Evolutionary conservation across 2,113 vertebrate genomes (phyloP).

Genomic region (Tonatia bakeri): DNA sequence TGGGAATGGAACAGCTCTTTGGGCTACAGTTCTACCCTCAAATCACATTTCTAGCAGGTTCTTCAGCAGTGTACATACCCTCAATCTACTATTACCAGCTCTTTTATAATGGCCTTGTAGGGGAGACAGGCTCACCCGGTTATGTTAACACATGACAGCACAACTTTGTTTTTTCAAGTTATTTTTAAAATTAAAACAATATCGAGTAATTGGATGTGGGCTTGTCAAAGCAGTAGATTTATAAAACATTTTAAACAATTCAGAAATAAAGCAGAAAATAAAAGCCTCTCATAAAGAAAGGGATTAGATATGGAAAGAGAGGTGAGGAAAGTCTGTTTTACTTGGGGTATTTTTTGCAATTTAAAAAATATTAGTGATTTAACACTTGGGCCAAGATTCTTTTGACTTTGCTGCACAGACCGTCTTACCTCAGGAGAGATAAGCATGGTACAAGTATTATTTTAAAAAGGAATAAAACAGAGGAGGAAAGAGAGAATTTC

Average conservation of each 20-base stretch:
- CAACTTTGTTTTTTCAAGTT: slow-evolving; percentile 1
- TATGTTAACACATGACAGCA: not conserved
- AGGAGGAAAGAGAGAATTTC: not conserved
- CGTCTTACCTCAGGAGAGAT: not conserved
- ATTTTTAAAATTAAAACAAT: not conserved
- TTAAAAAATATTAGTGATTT: not conserved
- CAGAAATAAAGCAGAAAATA: slow-evolving; percentile 11
- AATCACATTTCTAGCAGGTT: not conserved
- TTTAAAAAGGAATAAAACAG: not conserved
- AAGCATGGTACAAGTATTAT: not conserved
- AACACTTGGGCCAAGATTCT: not conserved
- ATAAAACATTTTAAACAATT: not conserved
- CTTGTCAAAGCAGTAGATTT: not conserved
- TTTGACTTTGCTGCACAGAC: not conserved
- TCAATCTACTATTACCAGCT: not conserved
- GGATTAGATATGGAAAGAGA: not conserved
- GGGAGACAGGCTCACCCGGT: not conserved
- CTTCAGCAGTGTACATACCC: not conserved
- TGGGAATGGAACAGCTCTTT: not conserved
- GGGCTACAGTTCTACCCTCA: not conserved
- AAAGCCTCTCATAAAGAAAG: not conserved
- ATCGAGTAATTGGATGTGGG: not conserved
- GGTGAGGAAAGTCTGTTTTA: not conserved
- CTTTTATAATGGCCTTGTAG: not conserved
- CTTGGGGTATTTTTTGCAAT: not conserved